A percentile compares a stretch with the other conserved stretches of the same genome.
Conservation (phyloP, 2,888 invertebrate species). For the Oscheius sp. region DNA sequence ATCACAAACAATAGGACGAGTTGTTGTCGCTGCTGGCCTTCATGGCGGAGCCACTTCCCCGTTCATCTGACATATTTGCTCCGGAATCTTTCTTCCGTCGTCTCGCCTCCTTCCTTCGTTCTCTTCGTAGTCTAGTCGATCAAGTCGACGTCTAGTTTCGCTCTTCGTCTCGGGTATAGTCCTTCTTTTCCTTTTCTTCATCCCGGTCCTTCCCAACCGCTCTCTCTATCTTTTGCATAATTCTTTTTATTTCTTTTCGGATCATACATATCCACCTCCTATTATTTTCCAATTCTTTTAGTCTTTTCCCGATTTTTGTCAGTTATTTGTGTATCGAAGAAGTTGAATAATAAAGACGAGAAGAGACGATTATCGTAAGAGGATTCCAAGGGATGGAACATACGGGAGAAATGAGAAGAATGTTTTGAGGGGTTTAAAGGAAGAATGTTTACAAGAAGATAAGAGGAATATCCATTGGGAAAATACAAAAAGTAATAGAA, state of each 20-base stretch:
- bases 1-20: constrained; percentile 26
- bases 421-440: no score
- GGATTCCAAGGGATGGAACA: no score
- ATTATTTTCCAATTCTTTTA: background rate
- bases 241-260: background rate
- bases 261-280: constrained; percentile 4
- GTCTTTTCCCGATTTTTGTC: background rate
- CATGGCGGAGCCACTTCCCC: constrained; percentile 28
- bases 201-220: background rate
- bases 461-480: no score
- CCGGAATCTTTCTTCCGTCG: constrained; percentile 21
- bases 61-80: constrained; percentile 1
- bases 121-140: constrained; percentile 16
- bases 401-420: no score
- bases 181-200: background rate
- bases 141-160: constrained; percentile 17
- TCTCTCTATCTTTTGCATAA: background rate
- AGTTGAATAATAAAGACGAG: no score
- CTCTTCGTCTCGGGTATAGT: constrained; percentile 6
- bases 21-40: constrained; percentile 11
- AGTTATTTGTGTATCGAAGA: no score
- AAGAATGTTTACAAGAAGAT: no score
- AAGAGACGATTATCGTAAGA: no score
- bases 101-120: constrained; percentile 15
- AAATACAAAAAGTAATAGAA: no score